phyloP scores from a whole-genome alignment of 2,888 invertebrate species.

The Oeneis ivallda region DNA sequence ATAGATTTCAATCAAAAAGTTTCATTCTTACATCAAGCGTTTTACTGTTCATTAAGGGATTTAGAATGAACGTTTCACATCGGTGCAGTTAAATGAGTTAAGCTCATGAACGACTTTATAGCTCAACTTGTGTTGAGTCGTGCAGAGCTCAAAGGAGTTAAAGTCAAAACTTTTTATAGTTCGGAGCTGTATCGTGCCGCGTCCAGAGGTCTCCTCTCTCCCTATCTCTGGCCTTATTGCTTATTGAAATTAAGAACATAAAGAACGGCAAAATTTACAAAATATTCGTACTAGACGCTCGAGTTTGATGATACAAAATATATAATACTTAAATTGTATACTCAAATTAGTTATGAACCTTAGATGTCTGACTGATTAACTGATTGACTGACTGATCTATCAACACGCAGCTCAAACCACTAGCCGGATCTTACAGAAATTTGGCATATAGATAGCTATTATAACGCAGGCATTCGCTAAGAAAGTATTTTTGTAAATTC shows the following conservation, averaged over 20 bases:
- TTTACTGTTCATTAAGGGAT: constrained; percentile 49
- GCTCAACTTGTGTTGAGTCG: constrained; percentile 46
- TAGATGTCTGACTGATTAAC: no score
- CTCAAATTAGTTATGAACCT: no score
- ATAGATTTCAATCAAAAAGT: constrained; percentile 25
- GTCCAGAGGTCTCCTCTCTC: not conserved
- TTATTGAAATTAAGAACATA: constrained; percentile 2
- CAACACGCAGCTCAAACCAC: no score
- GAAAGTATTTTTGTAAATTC: no score
- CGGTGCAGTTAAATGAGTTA: constrained; percentile 44
- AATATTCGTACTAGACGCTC: no score
- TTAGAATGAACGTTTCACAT: constrained; percentile 40
- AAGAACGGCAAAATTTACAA: no score
- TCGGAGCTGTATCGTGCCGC: constrained; percentile 11
- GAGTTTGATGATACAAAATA: no score
- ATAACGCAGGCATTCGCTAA: no score
- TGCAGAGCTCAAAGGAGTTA: constrained; percentile 41
- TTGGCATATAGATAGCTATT: no score
- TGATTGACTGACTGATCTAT: no score
- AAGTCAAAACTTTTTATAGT: constrained; percentile 35
- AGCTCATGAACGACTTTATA: constrained; percentile 48
- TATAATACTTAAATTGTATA: no score
- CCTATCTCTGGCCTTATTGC: not conserved
- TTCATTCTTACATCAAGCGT: constrained; percentile 30
- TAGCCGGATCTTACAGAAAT: no score